Percentiles rank a stretch among this genome's conserved stretches.
Conservation (phyloP, 2,797 vertebrate species). For the Cottoperca gobio region DNA sequence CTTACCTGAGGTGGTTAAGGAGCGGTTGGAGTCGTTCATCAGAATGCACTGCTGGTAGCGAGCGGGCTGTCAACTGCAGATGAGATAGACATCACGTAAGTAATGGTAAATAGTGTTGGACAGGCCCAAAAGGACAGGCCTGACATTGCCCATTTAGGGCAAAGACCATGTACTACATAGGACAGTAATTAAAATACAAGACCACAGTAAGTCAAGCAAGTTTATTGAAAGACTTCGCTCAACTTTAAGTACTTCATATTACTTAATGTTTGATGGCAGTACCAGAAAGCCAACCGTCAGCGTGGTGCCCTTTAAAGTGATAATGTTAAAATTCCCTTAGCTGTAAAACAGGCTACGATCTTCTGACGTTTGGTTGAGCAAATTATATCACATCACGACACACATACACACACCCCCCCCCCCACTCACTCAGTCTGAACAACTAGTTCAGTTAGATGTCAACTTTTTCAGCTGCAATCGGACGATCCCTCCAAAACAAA, state of each 20-base stretch:
- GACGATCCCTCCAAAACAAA: not conserved
- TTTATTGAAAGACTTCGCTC: not conserved
- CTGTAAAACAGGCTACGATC: not conserved
- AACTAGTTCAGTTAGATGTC: not conserved
- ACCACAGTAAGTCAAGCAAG: not conserved
- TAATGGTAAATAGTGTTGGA: slow-evolving; percentile 49
- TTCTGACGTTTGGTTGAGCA: not conserved
- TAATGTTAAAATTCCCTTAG: not conserved
- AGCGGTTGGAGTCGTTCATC: slow-evolving; percentile 97
- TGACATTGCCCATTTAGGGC: slow-evolving; percentile 25
- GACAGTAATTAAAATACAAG: slow-evolving; percentile 29
- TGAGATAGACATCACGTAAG: slow-evolving; percentile 64
- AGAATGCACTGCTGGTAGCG: slow-evolving; percentile 92
- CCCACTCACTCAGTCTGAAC: too few species aligned
- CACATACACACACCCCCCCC: too few species aligned
- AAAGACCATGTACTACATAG: slow-evolving; percentile 14
- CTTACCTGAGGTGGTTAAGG: slow-evolving; percentile 97
- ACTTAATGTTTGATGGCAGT: not conserved
- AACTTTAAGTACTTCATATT: not conserved
- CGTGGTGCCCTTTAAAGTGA: slow-evolving; percentile 7
- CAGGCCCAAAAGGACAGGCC: slow-evolving; percentile 35
- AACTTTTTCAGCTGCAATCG: not conserved
- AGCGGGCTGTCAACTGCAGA: slow-evolving; percentile 93
- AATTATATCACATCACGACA: too few species aligned
- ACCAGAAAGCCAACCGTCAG: not conserved